Evolutionary conservation across 2,113 vertebrate genomes (phyloP).

Genomic region (Camelus dromedarius): DNA sequence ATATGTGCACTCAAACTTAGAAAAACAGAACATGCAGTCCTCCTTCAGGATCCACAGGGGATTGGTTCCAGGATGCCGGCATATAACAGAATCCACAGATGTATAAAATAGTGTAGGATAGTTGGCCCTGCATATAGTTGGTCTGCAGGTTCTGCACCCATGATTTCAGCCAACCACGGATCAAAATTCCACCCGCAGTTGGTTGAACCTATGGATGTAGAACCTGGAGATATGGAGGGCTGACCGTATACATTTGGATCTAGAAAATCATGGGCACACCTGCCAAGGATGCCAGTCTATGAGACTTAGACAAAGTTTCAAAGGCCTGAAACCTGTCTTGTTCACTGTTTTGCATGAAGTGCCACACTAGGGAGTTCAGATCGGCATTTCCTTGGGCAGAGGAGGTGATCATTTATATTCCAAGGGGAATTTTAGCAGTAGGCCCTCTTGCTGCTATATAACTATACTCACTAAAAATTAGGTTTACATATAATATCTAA

Average conservation of each 20-base stretch:
- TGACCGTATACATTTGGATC: background rate
- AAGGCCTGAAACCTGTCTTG: background rate
- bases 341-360: background rate
- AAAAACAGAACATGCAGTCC: background rate
- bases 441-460: background rate
- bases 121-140: background rate
- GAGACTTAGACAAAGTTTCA: background rate
- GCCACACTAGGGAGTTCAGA: background rate
- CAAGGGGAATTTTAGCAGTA: background rate
- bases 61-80: background rate
- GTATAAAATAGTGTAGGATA: background rate
- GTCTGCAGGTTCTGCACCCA: background rate
- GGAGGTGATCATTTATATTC: background rate
- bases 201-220: background rate
- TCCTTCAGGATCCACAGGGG: background rate
- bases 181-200: background rate
- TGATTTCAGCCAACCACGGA: background rate
- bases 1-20: background rate
- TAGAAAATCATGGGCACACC: background rate
- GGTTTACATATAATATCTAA: background rate
- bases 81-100: background rate
- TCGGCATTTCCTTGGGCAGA: background rate
- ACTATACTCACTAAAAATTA: constrained; percentile 51
- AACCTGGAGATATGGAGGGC: background rate
- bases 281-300: background rate